Evolutionary conservation across 2,888 invertebrate species (phyloP).

Genomic region (Teleiodes luculella): DNA sequence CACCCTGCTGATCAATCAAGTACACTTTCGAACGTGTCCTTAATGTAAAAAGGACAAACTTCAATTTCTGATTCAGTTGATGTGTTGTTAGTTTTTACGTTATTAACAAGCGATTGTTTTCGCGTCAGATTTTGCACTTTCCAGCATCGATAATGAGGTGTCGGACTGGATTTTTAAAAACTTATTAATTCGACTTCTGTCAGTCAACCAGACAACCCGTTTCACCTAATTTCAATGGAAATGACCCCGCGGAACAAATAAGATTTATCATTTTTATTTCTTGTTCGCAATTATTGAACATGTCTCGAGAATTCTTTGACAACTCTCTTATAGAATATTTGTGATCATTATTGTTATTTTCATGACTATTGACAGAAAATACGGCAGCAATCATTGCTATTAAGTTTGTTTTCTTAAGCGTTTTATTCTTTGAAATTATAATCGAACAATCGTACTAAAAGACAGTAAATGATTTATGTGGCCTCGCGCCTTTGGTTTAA

Average conservation of each 20-base stretch:
- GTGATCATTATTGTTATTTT: slow-evolving; percentile 21
- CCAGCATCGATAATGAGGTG: slow-evolving; percentile 62
- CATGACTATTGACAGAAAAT: slow-evolving; percentile 28
- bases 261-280: slow-evolving; percentile 54
- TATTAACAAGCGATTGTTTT: slow-evolving; percentile 68
- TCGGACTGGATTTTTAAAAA: slow-evolving; percentile 48
- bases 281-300: slow-evolving; percentile 27
- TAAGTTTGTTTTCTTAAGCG: slow-evolving; percentile 55
- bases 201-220: slow-evolving; percentile 43
- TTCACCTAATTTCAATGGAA: slow-evolving; percentile 66
- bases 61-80: slow-evolving; percentile 47
- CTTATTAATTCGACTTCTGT: slow-evolving; percentile 44
- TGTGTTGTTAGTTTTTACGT: slow-evolving; percentile 40
- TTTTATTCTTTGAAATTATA: slow-evolving; percentile 57
- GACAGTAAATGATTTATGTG: slow-evolving; percentile 65
- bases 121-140: slow-evolving; percentile 73
- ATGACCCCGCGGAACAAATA: slow-evolving; percentile 58
- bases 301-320: slow-evolving; percentile 1
- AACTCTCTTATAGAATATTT: slow-evolving; percentile 9
- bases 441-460: slow-evolving; percentile 66
- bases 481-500: slow-evolving; percentile 67
- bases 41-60: slow-evolving; percentile 51
- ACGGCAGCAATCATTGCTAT: slow-evolving; percentile 47
- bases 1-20: slow-evolving; percentile 16
- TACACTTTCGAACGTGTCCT: slow-evolving; percentile 41